Evolutionary conservation across 2,113 vertebrate species (phyloP), one percentile per base, ranked within the genome.

Genomic region (Machaerirhynchus nigripectus): DNA sequence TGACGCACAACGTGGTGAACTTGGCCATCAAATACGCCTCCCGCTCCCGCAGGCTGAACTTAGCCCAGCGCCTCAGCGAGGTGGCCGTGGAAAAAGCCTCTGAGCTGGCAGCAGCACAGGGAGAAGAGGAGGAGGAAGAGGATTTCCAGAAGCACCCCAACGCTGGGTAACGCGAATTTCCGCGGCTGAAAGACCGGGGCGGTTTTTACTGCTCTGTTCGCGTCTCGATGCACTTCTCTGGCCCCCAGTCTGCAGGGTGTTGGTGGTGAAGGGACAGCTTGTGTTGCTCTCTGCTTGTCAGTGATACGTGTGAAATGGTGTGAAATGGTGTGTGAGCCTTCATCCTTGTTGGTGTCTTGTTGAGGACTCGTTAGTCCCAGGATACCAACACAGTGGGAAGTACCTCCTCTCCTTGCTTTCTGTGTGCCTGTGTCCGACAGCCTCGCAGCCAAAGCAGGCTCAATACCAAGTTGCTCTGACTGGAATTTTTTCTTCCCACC

Each of bases 21-120:
- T 96, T 99, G 93, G 99, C 99, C 65, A 98, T 99, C 93, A 98
- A 99, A 60, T 99, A 99, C 37, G 98, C 99, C 10, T 99, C 99
- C 15, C 98, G 98, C 40, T 99, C 99, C 71, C 97, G 98, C 17
- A 98, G 94, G 80, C 98, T 99, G 93, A 98, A 96, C 18, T 92
- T 99, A 7, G 99, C 99, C 47, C 99, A 99, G 96, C 97, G 97
- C 50, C 99, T 99, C 56, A 98, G 98, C 13, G 97, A 99, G 81
- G n/a, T 99, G 21, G 99, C 99, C 7, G 95, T 98, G 76, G 98
- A 99, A 83, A 99, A 98, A 92, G 97, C 98, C 65, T 97, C 92
- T 17, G 98, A 98, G 93, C 50, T 98, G 84, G 96, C 97, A 88
- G 84, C 97, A 26, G 95, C 96, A 1, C 87, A 85, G 40, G 81